These are phyloP conservation scores for Dexiosoma caninum DNA, from an alignment of 2,888 invertebrate species.

Conservation along the genomic window DNA sequence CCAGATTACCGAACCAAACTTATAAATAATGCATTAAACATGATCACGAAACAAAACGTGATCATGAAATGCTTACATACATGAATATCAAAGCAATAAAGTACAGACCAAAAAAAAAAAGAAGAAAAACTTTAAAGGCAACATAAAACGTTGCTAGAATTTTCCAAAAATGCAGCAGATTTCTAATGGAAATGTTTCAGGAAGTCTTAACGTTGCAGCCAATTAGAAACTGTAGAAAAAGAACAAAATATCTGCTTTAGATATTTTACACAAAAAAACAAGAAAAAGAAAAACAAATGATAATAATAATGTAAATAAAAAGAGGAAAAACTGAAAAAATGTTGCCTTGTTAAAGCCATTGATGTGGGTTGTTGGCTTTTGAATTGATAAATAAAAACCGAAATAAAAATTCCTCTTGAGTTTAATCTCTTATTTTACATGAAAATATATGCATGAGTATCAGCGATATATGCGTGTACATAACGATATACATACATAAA, in stretches of 20 bases:
- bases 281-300: no score
- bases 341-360: neutral
- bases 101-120: neutral
- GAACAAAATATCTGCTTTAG: no score
- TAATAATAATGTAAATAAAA: no score
- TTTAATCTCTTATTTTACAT: constrained; percentile 38
- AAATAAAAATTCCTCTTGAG: constrained; percentile 34
- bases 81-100: neutral
- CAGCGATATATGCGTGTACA: neutral
- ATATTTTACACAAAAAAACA: no score
- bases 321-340: constrained; percentile 14
- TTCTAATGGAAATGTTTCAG: neutral
- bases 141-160: constrained; percentile 3
- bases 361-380: constrained; percentile 40
- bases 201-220: neutral
- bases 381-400: constrained; percentile 19
- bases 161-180: constrained; percentile 4
- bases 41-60: constrained; percentile 43
- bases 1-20: constrained; percentile 50
- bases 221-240: neutral
- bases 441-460: neutral
- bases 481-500: neutral
- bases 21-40: constrained; percentile 53
- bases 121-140: neutral
- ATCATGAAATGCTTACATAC: constrained; percentile 32